Percentiles rank a stretch among this genome's conserved stretches.
phyloP scores from a whole-genome alignment of 2,113 vertebrate species.

The Hippolais icterina region DNA sequence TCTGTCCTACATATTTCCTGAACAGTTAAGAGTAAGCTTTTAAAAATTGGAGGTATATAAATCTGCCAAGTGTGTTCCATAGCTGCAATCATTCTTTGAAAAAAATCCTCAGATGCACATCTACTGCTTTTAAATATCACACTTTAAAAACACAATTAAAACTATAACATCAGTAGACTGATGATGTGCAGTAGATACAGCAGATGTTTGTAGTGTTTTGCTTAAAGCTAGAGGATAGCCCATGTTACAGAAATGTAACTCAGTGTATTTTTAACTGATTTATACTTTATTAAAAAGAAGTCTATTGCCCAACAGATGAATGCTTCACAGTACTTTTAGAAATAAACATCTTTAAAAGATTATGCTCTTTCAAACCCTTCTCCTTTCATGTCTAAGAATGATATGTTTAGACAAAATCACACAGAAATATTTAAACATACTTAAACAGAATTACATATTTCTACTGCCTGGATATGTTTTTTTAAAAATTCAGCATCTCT shows the following conservation, averaged over 20 bases:
- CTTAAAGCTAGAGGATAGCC: slow-evolving; percentile 26
- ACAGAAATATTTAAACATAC: background rate
- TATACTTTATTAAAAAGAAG: slow-evolving; percentile 58
- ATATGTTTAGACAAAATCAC: background rate
- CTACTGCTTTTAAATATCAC: slow-evolving; percentile 14
- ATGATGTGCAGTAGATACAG: background rate
- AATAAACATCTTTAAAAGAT: slow-evolving; percentile 39
- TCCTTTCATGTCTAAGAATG: background rate
- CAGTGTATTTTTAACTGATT: slow-evolving; percentile 57
- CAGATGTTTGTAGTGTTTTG: slow-evolving; percentile 40
- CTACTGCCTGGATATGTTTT: background rate
- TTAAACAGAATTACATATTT: background rate
- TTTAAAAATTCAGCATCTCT: background rate
- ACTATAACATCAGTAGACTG: background rate
- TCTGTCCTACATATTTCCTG: background rate
- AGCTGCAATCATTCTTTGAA: background rate
- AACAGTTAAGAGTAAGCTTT: background rate
- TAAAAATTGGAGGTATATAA: background rate
- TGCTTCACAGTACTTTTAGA: slow-evolving; percentile 22
- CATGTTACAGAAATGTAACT: slow-evolving; percentile 20
- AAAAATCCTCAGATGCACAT: background rate
- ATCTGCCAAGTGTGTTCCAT: background rate
- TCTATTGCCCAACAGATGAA: slow-evolving; percentile 6
- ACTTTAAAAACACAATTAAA: slow-evolving; percentile 2
- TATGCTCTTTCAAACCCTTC: background rate